Conservation (phyloP, 2,113 vertebrate genomes). For the Galeopterus variegatus region DNA sequence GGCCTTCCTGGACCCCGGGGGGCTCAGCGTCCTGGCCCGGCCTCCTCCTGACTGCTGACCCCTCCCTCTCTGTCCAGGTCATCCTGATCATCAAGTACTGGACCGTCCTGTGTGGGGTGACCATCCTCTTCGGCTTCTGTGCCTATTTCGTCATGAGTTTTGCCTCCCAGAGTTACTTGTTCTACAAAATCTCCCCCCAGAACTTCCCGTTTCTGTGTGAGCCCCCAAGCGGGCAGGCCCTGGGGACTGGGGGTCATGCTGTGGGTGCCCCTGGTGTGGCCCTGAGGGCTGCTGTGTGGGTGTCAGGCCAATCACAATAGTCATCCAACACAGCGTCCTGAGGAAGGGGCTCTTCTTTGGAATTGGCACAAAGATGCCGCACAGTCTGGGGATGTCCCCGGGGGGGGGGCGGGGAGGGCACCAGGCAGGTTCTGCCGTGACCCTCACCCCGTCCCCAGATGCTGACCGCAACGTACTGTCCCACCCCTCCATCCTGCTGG, state of each 20-base stretch:
- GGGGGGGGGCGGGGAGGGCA: not conserved
- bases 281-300: not conserved
- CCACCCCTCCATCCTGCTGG: slow-evolving; percentile 89
- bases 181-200: slow-evolving; percentile 86
- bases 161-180: slow-evolving; percentile 87
- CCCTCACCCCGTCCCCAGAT: slow-evolving; percentile 82
- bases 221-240: not conserved
- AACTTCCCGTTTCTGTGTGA: slow-evolving; percentile 94
- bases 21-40: not conserved
- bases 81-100: slow-evolving; percentile 91
- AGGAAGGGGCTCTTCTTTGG: not conserved
- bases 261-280: too few species aligned
- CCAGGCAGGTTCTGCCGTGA: accelerated
- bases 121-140: slow-evolving; percentile 87
- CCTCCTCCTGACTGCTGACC: accelerated
- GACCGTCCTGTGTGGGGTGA: slow-evolving; percentile 88
- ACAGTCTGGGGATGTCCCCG: not conserved
- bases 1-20: not conserved
- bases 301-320: not conserved
- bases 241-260: not conserved
- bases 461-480: slow-evolving; percentile 88
- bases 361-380: not conserved
- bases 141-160: slow-evolving; percentile 89
- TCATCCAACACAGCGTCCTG: accelerated
- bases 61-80: slow-evolving; percentile 86